A percentile compares a stretch with the other conserved stretches of the same genome.
Conservation (phyloP, 2,113 vertebrate genomes). For the Lamprotornis superbus region DNA sequence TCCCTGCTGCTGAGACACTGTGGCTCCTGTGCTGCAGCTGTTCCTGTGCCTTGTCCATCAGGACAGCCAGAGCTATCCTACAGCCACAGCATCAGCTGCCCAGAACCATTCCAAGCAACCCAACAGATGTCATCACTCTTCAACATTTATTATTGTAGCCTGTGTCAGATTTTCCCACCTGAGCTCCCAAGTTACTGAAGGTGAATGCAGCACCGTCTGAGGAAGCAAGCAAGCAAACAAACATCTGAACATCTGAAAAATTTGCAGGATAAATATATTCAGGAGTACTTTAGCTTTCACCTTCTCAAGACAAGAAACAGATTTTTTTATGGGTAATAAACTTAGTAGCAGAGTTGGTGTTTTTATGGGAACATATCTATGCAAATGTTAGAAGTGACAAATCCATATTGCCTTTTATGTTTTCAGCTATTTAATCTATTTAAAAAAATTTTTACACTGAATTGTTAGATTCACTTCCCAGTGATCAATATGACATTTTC, state of each 20-base stretch:
- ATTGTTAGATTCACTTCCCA: not conserved
- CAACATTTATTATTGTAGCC: not conserved
- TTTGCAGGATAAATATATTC: not conserved
- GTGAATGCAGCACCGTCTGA: not conserved
- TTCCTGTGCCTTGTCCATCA: too few species aligned
- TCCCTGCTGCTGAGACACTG: not conserved
- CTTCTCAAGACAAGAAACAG: not conserved
- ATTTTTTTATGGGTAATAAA: conserved; percentile 1
- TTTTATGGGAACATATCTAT: not conserved
- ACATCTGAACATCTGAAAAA: not conserved
- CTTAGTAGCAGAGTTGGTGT: not conserved
- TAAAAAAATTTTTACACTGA: not conserved
- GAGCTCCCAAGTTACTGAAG: not conserved
- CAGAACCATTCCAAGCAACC: not conserved
- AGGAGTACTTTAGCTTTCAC: not conserved
- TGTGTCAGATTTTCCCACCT: not conserved
- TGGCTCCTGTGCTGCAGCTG: fast-evolving
- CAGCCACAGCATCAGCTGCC: not conserved
- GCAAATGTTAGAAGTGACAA: not conserved
- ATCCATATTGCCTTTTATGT: not conserved
- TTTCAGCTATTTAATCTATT: not conserved
- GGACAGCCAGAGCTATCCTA: not conserved
- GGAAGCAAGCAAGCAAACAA: not conserved
- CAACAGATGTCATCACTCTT: not conserved
- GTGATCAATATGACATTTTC: not conserved